phyloP scores from a whole-genome alignment of 2,113 vertebrate genomes.

The Cottus gobio region DNA sequence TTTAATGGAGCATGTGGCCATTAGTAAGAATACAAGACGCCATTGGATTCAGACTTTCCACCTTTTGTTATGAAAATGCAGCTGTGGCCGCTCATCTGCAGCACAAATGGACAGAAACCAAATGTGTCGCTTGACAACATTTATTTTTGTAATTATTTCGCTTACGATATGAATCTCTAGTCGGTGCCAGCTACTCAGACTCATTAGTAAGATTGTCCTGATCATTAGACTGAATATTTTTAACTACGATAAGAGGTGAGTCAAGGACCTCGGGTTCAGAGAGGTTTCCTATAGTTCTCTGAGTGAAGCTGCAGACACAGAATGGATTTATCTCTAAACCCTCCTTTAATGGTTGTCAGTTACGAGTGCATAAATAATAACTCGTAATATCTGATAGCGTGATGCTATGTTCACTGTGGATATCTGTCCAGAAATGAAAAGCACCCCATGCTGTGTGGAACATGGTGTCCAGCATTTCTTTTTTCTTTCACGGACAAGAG shows the following conservation, averaged over 20 bases:
- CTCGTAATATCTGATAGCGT: background rate
- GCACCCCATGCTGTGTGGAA: background rate
- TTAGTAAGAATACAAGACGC: background rate
- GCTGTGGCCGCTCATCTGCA: background rate
- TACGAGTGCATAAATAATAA: background rate
- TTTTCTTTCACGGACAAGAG: background rate
- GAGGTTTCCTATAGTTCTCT: slow-evolving; percentile 16
- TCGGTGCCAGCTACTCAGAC: background rate
- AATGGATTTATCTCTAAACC: slow-evolving; percentile 13
- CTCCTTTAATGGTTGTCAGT: background rate
- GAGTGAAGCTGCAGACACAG: slow-evolving; percentile 7
- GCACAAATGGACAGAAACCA: background rate
- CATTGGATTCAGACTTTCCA: slow-evolving; percentile 8
- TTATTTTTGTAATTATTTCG: slow-evolving; percentile 12
- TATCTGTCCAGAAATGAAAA: background rate
- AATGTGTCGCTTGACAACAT: slow-evolving; percentile 2
- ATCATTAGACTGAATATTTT: slow-evolving; percentile 20
- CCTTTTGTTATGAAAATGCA: background rate
- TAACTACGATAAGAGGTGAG: slow-evolving; percentile 2
- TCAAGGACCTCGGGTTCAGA: background rate
- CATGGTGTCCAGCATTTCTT: background rate
- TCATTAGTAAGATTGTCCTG: slow-evolving; percentile 29
- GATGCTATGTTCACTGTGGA: background rate
- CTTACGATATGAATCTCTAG: background rate
- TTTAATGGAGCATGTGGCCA: slow-evolving; percentile 10